Conservation (phyloP, 64 coral and sea anemone genomes). For the Catalaphyllia jardinei region DNA sequence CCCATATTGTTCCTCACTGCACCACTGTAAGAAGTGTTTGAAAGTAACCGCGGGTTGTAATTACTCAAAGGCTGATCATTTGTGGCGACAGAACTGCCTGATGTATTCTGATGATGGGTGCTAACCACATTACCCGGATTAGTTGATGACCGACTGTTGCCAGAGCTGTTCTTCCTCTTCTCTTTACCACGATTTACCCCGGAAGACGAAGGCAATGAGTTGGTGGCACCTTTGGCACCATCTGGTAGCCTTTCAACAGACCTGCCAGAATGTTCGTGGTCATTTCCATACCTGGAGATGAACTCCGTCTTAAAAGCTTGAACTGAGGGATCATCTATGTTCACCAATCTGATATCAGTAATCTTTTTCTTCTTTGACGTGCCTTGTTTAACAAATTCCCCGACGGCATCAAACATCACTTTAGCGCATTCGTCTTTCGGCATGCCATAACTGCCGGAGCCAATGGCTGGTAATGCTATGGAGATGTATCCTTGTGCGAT, state of each 20-base stretch:
- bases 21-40: neutral
- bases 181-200: neutral
- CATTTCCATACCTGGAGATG: constrained; percentile 27
- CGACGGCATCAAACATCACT: constrained; percentile 54
- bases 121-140: no score
- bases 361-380: neutral
- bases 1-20: neutral
- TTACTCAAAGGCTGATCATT: neutral
- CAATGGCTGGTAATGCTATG: constrained; percentile 76
- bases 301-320: constrained; percentile 61
- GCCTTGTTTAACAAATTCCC: constrained; percentile 33
- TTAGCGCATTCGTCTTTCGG: constrained; percentile 70
- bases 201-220: neutral
- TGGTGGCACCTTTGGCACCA: neutral
- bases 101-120: neutral
- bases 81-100: neutral
- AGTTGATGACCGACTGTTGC: neutral
- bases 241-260: neutral
- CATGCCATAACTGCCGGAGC: constrained; percentile 73
- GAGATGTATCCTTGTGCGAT: constrained; percentile 43
- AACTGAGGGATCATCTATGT: constrained; percentile 51
- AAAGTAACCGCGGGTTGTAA: neutral
- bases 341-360: constrained; percentile 72
- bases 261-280: no score
- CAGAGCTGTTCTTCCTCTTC: neutral